Base-by-base conservation (phyloP, 2,888 invertebrate genomes). In the Hermodice carunculata region DNA sequence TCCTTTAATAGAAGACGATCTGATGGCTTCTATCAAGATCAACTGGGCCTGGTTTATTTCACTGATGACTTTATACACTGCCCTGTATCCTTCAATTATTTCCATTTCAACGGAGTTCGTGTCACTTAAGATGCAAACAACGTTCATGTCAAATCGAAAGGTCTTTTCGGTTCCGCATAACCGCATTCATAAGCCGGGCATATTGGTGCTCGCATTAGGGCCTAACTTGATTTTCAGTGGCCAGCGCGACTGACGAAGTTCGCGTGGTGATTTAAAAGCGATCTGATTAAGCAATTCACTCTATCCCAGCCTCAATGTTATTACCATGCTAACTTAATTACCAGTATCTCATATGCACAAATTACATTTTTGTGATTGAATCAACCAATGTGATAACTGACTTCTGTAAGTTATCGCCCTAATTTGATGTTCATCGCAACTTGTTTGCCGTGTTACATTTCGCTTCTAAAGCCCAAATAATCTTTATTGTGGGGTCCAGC, bases 351-450 rank as follows among this genome's bases (percentile, higher is more conserved):
- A 40, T 31, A 43, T 31, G 40, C 6, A 42, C 43, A 56, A 56
- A 56, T 56, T 56, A 29, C 40, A 40, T 56, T 56, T 19, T 24
- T 19, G 26, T 56, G 17, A 56, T 56, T 26, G 56, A 56, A 56
- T 56, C 56, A 56, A 17, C 24, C 24, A 26, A 56, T 42, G 56
- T 31, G 56, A 56, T 40, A 56, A 56, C 40, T 56, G 56, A 56
- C 56, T 56, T 56, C 22, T 32, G 40, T 56, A 40, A 26, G 56
- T 26, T 22, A 40, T 22, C 56, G 11, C 29, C 31, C 29, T 51
- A 26, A 51, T 51, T 29, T 19, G 28, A 29, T 51, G 51, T 51
- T 31, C 51, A 29, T 51, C 31, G 28, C 29, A 29, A 29, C 31
- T 28, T n/a, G 31, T 51, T 51, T 28, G 37, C 8, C 37, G 37